These are phyloP conservation scores for Augochlora pura DNA, from an alignment of 1,140 invertebrate species.

Conservation along the genomic window DNA sequence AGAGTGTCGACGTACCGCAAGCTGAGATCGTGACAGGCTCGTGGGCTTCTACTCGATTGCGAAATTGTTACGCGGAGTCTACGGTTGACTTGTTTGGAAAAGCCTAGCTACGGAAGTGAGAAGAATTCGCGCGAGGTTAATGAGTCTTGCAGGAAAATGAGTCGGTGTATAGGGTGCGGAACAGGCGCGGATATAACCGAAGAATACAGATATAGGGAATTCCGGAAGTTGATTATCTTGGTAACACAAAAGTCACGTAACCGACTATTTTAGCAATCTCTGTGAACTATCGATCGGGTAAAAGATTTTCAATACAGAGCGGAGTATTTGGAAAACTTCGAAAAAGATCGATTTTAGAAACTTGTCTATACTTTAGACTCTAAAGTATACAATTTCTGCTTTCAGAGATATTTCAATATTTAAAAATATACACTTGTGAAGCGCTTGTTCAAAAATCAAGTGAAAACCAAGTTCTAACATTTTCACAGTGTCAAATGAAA, in stretches of 20 bases:
- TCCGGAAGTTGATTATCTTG: background rate
- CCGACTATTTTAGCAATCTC: background rate
- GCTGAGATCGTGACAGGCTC: constrained; percentile 1
- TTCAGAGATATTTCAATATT: too few relatives aligned
- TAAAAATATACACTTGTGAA: too few relatives aligned
- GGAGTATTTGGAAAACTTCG: too few relatives aligned
- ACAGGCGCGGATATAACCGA: background rate
- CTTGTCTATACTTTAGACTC: too few relatives aligned
- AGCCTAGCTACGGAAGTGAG: background rate
- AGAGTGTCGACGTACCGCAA: background rate
- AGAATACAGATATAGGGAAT: background rate
- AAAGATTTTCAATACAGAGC: background rate
- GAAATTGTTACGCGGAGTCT: background rate
- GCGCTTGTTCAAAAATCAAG: too few relatives aligned
- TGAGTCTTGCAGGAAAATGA: background rate
- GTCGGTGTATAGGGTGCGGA: too few relatives aligned
- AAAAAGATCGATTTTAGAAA: too few relatives aligned
- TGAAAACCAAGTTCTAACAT: too few relatives aligned
- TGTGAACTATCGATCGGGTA: background rate
- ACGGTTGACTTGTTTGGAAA: background rate
- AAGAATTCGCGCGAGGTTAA: background rate
- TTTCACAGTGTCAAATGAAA: too few relatives aligned
- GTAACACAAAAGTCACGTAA: background rate
- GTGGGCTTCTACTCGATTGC: background rate
- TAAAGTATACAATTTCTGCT: too few relatives aligned